Base-by-base conservation (phyloP, 2,113 vertebrate genomes). In the Ameiurus melas region DNA sequence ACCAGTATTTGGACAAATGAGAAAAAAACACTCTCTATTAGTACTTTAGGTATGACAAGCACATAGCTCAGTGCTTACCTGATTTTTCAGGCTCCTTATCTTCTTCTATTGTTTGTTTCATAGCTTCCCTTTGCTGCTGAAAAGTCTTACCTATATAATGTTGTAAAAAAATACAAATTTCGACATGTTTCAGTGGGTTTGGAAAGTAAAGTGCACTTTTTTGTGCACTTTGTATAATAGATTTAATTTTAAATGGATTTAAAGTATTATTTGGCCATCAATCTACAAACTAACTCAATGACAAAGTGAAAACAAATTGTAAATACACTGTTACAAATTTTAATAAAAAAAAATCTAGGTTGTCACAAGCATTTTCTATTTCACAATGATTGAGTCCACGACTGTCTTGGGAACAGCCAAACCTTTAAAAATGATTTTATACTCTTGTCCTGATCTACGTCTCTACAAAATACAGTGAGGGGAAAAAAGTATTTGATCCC, bases 31-130 rank as follows among this genome's bases (percentile, higher is more conserved):
- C 84, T 60, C 5, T 20, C 10, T 17, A 55, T 25, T 2, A 30
- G 20, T 47, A 57, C 79, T 81, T 81, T 20, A 20, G 13, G 2
- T 4, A 20, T 79, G 51, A 68, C 51, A 36, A 57, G 17, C 1
- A 0, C 27, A 6, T 77, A 22, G 4, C 3, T 39, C 27, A 39
- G 33, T 70, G 66, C 93, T 89, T 14, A 99, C 98, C 98, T 91
- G 98, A 97, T 93, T 99, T 99, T 94, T 99, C 98, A 43, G 98
- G 98, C 89, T 99, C 98, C 91, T 99, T 99, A 90, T 99, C 98
- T 94, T 99, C 98, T 94, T 99, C 98, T 95, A 99, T 98, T 19
- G 98, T 99, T 93, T 99, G 98, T 86, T 99, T 99, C 98, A 99
- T 99, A 91, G 98, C 98, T 95, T 99, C 98, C 92, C 98, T 97